Evolutionary conservation across 2,113 vertebrate genomes (phyloP), one percentile per base, ranked within the genome.

Genomic region (Rattus rattus): DNA sequence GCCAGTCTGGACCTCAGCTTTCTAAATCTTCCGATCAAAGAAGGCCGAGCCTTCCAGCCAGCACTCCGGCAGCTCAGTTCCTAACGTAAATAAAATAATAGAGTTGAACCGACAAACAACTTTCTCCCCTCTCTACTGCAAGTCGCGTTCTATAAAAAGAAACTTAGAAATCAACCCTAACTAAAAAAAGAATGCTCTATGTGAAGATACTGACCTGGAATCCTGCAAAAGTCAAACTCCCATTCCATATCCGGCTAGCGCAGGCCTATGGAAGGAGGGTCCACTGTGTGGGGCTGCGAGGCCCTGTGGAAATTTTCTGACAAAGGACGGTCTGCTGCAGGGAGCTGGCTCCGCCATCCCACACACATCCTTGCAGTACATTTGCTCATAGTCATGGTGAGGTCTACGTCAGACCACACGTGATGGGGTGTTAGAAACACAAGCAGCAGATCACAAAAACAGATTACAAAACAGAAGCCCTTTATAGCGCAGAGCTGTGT

Each of bases 391-490:
- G 98, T 97, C 98, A 96, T 49, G 88, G 92, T 94, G 95, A 96
- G 94, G 96, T 96, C 98, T 97, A 96, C 86, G 97, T 98, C 98
- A 98, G 97, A 94, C 92, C 97, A 97, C 98, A 98, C 95, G 97
- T 98, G 98, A 98, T 61, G 10, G 93, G 86, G 96, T 95, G 97
- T 97, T 93, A 98, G 98, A 98, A 98, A 98, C 95, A 96, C 97
- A 98, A 96, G 94, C 94, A 94, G 97, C 96, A 97, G 97, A 98
- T 97, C 98, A 98, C 95, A 90, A 98, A 98, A 98, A 80, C 95
- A 97, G 97, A 97, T 98, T 98, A 98, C 97, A 98, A 98, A 98
- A 98, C 97, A 98, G 97, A 84, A 98, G 97, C 96, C 96, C 98
- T 96, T 98, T 97, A 98, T 65, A 95, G 96, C 96, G 92, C 92